phyloP scores from a whole-genome alignment of 1,140 invertebrate species.

The Pectinophora gossypiella region DNA sequence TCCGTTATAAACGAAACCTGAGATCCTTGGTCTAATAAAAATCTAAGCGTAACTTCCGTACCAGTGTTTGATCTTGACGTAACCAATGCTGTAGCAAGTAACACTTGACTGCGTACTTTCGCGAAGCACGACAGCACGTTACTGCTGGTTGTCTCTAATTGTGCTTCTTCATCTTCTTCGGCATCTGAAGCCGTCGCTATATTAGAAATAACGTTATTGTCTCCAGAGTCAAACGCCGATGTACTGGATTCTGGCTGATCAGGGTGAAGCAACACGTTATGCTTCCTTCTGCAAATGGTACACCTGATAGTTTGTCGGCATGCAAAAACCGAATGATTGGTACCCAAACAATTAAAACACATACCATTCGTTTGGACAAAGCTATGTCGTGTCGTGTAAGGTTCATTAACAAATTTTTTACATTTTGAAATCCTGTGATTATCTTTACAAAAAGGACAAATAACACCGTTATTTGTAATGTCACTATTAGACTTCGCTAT shows the following conservation, averaged over 20 bases:
- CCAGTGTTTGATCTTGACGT: not conserved
- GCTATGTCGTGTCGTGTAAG: not conserved
- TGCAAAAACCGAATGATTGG: not conserved
- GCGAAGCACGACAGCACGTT: too few species aligned
- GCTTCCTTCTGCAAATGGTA: not conserved
- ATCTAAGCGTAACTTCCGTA: not conserved
- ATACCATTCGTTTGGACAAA: not conserved
- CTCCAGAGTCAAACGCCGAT: too few species aligned
- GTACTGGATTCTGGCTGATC: not conserved
- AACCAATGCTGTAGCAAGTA: conserved; percentile 8
- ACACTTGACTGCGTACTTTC: not conserved
- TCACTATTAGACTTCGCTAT: not conserved
- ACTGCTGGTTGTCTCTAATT: too few species aligned
- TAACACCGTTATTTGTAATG: not conserved
- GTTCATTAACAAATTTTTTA: not conserved
- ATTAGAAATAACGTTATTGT: too few species aligned
- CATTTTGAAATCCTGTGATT: not conserved
- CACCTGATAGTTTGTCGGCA: not conserved
- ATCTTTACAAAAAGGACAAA: not conserved
- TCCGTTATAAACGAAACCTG: not conserved
- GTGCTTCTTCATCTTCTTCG: too few species aligned
- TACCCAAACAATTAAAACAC: not conserved
- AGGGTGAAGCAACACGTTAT: not conserved
- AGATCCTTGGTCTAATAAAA: not conserved
- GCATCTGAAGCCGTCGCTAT: too few species aligned